These are phyloP conservation scores for Gisinianus flammeolus DNA, from an alignment of 2,888 invertebrate genomes.

Conservation along the genomic window DNA sequence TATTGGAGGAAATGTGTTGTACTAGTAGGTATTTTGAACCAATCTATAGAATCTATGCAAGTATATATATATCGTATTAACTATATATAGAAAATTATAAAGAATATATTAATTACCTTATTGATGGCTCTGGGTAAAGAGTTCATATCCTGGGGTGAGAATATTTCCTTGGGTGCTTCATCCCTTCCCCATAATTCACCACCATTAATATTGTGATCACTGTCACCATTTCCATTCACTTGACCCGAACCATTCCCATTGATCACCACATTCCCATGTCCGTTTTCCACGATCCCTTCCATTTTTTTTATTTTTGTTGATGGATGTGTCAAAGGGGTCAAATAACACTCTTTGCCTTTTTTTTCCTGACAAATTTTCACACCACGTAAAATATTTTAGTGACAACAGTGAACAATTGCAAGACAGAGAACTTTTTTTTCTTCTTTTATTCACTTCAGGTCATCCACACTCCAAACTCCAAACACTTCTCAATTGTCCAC, in stretches of 20 bases:
- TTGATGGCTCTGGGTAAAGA: slow-evolving; percentile 52
- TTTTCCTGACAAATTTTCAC: neutral
- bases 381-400: too few species aligned
- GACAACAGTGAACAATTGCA: too few species aligned
- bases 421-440: too few species aligned
- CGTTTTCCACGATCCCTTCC: slow-evolving; percentile 53
- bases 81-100: neutral
- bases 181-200: slow-evolving; percentile 31
- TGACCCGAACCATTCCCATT: neutral
- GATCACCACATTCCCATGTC: slow-evolving; percentile 49
- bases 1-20: too few species aligned
- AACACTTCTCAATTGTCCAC: neutral
- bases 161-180: slow-evolving; percentile 53
- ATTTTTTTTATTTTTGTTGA: slow-evolving; percentile 33
- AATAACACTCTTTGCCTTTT: neutral
- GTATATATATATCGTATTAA: neutral
- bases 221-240: neutral
- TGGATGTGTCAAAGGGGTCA: neutral
- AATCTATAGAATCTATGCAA: too few species aligned
- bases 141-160: slow-evolving; percentile 53
- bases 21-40: too few species aligned
- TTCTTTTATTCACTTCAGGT: neutral
- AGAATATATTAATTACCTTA: slow-evolving; percentile 45
- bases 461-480: neutral
- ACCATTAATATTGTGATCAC: slow-evolving; percentile 15